These are phyloP conservation scores for Cyanistes caeruleus DNA, from an alignment of 2,113 vertebrate genomes.

Conservation along the genomic window DNA sequence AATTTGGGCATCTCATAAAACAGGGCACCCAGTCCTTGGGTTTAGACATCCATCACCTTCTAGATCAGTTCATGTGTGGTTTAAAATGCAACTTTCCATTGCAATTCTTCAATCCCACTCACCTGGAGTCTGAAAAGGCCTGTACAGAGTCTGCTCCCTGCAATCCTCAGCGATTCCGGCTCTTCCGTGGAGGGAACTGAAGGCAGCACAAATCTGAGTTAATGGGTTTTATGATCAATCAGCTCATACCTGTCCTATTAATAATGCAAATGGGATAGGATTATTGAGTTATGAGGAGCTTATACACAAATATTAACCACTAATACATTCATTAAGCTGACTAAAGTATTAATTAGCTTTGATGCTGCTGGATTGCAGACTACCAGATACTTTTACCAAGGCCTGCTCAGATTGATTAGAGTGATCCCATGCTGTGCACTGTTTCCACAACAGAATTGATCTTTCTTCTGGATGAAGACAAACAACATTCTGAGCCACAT, in stretches of 20 bases:
- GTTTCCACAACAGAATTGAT: slow-evolving; percentile 73
- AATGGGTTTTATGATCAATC: slow-evolving; percentile 45
- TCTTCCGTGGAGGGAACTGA: background rate
- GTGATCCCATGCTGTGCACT: slow-evolving; percentile 39
- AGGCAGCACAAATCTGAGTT: slow-evolving; percentile 25
- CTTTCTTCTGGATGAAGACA: slow-evolving; percentile 42
- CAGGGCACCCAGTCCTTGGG: background rate
- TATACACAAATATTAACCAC: slow-evolving; percentile 53
- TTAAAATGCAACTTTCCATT: background rate
- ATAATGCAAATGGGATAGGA: slow-evolving; percentile 38
- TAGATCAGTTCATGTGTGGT: background rate
- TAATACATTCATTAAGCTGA: slow-evolving; percentile 54
- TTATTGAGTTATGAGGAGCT: slow-evolving; percentile 61
- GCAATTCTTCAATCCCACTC: background rate
- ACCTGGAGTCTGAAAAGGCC: background rate
- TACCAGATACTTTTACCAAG: slow-evolving; percentile 38
- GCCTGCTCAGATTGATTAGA: slow-evolving; percentile 56
- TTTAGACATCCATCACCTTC: background rate
- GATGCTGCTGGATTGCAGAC: slow-evolving; percentile 54
- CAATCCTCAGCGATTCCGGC: background rate
- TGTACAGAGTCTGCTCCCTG: background rate
- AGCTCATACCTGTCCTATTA: slow-evolving; percentile 41
- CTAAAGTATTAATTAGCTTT: slow-evolving; percentile 64
- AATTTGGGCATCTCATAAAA: background rate
- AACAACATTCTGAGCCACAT: slow-evolving; percentile 35